Evolutionary conservation across 2,888 invertebrate species (phyloP).

Genomic region (Pandemis heparana): DNA sequence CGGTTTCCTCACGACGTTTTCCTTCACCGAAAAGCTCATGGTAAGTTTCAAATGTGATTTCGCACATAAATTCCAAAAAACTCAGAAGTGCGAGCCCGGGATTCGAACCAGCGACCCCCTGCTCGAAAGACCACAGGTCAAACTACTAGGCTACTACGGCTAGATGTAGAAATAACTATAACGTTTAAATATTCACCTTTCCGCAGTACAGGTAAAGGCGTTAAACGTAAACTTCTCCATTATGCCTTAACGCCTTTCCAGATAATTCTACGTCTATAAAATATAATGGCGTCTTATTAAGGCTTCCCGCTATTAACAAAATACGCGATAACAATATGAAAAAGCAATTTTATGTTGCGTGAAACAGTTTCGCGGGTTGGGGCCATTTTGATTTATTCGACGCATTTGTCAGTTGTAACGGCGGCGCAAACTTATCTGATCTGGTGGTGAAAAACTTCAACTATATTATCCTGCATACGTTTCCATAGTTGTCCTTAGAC

Average conservation of each 20-base stretch:
- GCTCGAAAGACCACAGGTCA: too few relatives aligned
- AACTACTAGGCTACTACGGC: too few relatives aligned
- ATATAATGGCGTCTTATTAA: slow-evolving; percentile 39
- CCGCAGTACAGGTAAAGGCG: slow-evolving; percentile 1
- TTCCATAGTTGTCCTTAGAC: background rate
- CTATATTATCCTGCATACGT: slow-evolving; percentile 4
- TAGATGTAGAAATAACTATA: background rate
- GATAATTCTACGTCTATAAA: slow-evolving; percentile 41
- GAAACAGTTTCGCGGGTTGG: slow-evolving; percentile 59
- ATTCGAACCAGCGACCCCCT: too few relatives aligned
- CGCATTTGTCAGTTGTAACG: slow-evolving; percentile 68
- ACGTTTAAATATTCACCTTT: background rate
- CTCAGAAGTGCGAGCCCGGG: too few relatives aligned
- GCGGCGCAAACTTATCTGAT: slow-evolving; percentile 15
- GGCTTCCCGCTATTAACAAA: slow-evolving; percentile 42
- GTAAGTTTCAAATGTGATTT: too few relatives aligned
- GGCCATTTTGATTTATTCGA: slow-evolving; percentile 70
- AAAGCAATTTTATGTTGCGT: slow-evolving; percentile 53
- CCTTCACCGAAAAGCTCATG: too few relatives aligned
- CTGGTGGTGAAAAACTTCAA: background rate
- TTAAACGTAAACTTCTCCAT: slow-evolving; percentile 36
- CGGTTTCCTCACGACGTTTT: too few relatives aligned
- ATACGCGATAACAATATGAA: slow-evolving; percentile 45
- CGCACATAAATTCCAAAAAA: too few relatives aligned
- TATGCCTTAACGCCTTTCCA: slow-evolving; percentile 19